A percentile compares a stretch with the other conserved stretches of the same genome.
Evolutionary conservation across 2,113 vertebrate species (phyloP).

Genomic region (Origma solitaria): DNA sequence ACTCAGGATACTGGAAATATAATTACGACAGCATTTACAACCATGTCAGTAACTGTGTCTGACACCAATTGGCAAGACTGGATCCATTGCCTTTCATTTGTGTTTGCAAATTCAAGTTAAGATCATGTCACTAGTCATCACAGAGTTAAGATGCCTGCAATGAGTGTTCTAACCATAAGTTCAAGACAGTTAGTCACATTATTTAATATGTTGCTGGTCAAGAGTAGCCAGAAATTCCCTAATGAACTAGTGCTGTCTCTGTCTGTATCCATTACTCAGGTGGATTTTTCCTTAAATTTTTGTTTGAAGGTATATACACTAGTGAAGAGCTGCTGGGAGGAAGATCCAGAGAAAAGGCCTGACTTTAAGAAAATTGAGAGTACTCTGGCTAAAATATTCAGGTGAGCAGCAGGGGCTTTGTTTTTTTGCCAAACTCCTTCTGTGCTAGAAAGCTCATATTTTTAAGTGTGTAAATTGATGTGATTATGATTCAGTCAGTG

Average conservation of each 20-base stretch:
- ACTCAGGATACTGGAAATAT: neutral
- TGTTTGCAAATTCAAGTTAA: neutral
- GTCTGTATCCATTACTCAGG: neutral
- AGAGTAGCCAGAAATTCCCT: neutral
- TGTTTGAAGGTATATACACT: slow-evolving; percentile 79
- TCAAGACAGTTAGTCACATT: slow-evolving; percentile 20
- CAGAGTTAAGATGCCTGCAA: neutral
- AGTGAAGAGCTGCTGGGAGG: slow-evolving; percentile 95
- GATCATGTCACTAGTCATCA: neutral
- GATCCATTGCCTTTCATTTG: neutral
- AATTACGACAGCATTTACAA: neutral
- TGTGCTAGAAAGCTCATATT: neutral
- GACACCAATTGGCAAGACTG: neutral
- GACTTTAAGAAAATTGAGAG: slow-evolving; percentile 95
- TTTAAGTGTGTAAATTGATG: neutral
- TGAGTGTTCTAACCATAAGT: slow-evolving; percentile 10
- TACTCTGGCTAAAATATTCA: slow-evolving; percentile 89
- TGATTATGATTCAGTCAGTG: neutral
- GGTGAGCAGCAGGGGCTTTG: slow-evolving; percentile 66
- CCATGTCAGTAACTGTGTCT: neutral
- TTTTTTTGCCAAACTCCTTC: neutral
- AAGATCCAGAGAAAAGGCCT: slow-evolving; percentile 93
- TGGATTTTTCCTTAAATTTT: neutral
- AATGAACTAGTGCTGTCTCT: neutral
- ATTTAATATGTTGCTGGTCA: slow-evolving; percentile 8